phyloP scores from a whole-genome alignment of 2,113 vertebrate species.

The Anarrhichthys ocellatus region DNA sequence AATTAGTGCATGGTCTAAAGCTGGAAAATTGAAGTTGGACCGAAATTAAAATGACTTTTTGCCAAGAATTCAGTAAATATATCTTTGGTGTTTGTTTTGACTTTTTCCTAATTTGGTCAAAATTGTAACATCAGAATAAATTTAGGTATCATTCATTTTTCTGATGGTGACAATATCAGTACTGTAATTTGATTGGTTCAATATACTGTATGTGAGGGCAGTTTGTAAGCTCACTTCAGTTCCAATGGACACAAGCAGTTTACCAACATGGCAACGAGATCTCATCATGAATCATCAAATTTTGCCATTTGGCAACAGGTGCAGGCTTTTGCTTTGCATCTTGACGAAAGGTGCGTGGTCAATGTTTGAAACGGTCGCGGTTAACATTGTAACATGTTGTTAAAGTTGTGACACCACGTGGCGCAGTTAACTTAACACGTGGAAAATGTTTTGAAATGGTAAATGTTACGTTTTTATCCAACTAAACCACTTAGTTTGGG shows the following conservation, averaged over 20 bases:
- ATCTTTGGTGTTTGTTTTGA: neutral
- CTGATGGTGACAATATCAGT: neutral
- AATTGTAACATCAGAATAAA: no score
- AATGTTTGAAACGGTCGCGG: no score
- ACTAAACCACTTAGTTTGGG: neutral
- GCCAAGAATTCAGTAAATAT: neutral
- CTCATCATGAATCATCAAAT: neutral
- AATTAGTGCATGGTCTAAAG: neutral
- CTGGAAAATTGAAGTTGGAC: neutral
- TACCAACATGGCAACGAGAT: neutral
- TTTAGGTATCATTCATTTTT: neutral
- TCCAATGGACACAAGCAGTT: neutral
- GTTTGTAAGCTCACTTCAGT: neutral
- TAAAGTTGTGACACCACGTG: no score
- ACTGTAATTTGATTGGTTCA: neutral
- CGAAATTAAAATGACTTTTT: no score
- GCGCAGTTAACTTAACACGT: no score
- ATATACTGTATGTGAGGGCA: neutral
- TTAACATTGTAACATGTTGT: no score
- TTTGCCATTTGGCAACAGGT: neutral
- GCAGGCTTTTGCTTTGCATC: neutral
- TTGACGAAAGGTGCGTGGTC: neutral
- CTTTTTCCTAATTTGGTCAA: no score
- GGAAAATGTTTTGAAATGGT: no score
- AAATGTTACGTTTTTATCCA: neutral